Conservation (phyloP, 2,113 vertebrate genomes). For the Turnix velox region DNA sequence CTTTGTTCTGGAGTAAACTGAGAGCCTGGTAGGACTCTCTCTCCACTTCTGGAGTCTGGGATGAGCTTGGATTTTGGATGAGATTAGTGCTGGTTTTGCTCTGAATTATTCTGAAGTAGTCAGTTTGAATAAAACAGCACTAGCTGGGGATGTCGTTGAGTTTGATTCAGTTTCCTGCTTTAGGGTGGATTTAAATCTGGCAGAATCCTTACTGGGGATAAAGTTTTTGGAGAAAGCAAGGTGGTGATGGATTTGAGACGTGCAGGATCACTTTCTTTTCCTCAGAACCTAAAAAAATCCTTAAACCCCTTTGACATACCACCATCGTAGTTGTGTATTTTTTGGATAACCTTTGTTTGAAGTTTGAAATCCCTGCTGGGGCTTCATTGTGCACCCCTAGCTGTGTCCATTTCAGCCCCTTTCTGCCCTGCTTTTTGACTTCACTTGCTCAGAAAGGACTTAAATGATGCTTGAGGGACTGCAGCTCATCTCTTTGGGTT, state of each 20-base stretch:
- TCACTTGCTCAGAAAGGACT: neutral
- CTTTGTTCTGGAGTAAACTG: neutral
- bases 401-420: neutral
- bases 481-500: neutral
- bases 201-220: neutral
- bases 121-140: neutral
- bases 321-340: neutral
- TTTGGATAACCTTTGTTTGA: neutral
- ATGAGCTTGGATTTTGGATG: neutral
- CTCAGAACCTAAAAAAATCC: neutral
- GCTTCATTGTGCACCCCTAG: accelerated
- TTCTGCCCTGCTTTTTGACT: neutral
- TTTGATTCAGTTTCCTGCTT: neutral
- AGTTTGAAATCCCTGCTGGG: neutral
- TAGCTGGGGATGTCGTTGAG: neutral
- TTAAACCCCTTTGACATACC: neutral
- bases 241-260: neutral
- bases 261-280: neutral
- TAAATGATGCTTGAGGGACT: neutral
- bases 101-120: neutral
- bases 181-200: neutral
- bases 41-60: neutral
- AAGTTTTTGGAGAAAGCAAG: neutral
- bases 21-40: neutral
- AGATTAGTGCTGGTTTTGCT: neutral